Evolutionary conservation across 2,888 invertebrate genomes (phyloP).

Genomic region (Nyleta sp.): DNA sequence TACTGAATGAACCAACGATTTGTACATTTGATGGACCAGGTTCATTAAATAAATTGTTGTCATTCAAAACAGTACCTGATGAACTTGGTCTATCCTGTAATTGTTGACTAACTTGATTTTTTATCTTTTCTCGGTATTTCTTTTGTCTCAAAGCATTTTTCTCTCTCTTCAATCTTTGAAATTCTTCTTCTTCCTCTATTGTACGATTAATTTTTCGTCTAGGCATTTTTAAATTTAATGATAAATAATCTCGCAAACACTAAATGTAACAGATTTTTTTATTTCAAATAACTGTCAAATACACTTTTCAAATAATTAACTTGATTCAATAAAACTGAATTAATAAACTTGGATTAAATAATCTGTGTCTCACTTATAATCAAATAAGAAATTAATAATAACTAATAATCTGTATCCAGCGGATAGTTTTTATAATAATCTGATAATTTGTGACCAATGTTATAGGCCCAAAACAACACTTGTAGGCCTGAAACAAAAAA

Average conservation of each 20-base stretch:
- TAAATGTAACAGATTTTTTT: not conserved
- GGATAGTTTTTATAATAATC: too few relatives aligned
- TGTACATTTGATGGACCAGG: not conserved
- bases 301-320: too few relatives aligned
- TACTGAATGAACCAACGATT: not conserved
- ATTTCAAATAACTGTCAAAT: too few relatives aligned
- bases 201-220: not conserved
- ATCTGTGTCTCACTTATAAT: too few relatives aligned
- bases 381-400: too few relatives aligned
- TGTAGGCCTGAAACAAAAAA: too few relatives aligned
- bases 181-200: not conserved
- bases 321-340: too few relatives aligned
- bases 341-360: too few relatives aligned
- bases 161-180: not conserved
- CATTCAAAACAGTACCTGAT: not conserved
- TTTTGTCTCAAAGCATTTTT: not conserved
- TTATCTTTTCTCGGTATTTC: not conserved
- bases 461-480: too few relatives aligned
- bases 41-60: not conserved
- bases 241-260: not conserved
- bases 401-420: too few relatives aligned
- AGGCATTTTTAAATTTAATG: not conserved
- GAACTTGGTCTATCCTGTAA: not conserved
- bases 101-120: not conserved
- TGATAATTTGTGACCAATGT: slow-evolving; percentile 6